A percentile compares a stretch with the other conserved stretches of the same genome.
These are phyloP conservation scores for Leptosomus discolor DNA, from an alignment of 2,113 vertebrate species.

Conservation along the genomic window DNA sequence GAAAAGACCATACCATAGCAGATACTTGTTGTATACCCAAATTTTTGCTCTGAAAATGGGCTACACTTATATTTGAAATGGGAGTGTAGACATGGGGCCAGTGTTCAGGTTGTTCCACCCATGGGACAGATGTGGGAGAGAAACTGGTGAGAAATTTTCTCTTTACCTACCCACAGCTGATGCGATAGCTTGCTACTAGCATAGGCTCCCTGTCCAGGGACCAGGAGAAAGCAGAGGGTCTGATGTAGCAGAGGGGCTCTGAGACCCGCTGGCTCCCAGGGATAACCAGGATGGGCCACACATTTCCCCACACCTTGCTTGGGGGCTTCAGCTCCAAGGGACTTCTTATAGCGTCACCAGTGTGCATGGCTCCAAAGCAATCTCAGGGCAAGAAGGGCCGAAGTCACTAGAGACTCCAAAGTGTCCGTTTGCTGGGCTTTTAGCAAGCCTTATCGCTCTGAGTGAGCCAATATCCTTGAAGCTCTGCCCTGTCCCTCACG, in stretches of 20 bases:
- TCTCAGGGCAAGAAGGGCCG: background rate
- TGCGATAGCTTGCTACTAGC: background rate
- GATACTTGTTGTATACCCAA: background rate
- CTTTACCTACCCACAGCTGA: background rate
- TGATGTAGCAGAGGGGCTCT: background rate
- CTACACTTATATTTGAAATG: background rate
- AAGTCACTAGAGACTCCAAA: background rate
- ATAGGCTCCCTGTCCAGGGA: no score
- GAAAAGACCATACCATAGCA: background rate
- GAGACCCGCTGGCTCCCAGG: background rate
- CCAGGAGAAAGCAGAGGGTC: background rate
- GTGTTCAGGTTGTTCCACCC: background rate
- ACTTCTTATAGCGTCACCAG: rapidly evolving
- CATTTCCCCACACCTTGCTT: background rate
- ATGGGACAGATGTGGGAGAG: background rate
- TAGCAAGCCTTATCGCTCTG: rapidly evolving
- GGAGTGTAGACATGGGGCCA: background rate
- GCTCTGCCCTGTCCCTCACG: background rate
- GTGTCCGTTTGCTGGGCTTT: no score
- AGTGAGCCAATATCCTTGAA: background rate
- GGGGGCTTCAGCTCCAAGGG: background rate
- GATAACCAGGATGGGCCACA: background rate
- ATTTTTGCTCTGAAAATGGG: background rate
- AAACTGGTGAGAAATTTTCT: background rate
- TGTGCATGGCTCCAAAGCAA: background rate